Conservation (phyloP, 2,113 vertebrate species). For the Heterotis niloticus region DNA sequence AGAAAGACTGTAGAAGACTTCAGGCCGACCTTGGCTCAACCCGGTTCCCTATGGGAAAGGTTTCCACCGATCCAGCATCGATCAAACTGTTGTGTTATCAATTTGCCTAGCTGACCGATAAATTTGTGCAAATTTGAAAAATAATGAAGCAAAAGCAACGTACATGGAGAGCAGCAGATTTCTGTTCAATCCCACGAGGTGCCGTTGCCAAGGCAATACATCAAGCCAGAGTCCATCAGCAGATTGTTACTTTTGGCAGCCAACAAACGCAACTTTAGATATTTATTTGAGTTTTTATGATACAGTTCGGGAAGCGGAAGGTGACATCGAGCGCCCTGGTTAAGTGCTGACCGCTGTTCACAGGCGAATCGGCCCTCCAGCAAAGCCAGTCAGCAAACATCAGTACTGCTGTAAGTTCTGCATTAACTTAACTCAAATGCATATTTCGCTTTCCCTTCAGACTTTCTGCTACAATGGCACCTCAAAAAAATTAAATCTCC, state of each 20-base stretch:
- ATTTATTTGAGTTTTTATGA: not conserved
- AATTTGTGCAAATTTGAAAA: too few relatives aligned
- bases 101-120: not conserved
- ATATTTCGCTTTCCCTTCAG: not conserved
- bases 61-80: not conserved
- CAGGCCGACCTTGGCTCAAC: not conserved
- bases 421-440: not conserved
- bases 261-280: not conserved
- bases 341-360: slow-evolving; percentile 6
- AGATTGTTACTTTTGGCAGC: not conserved
- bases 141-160: not conserved
- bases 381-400: not conserved
- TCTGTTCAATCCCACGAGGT: not conserved
- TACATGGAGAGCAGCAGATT: too few relatives aligned
- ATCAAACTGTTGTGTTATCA: not conserved
- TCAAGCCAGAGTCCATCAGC: too few relatives aligned
- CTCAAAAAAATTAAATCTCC: not conserved
- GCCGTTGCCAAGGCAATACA: not conserved
- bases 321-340: not conserved
- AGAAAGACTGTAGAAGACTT: not conserved
- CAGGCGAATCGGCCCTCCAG: not conserved
- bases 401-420: not conserved
- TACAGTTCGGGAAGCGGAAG: not conserved
- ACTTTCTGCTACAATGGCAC: not conserved
- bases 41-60: not conserved